Base-by-base conservation (phyloP, 2,888 invertebrate genomes). In the Hirtodrosophila histrioides region DNA sequence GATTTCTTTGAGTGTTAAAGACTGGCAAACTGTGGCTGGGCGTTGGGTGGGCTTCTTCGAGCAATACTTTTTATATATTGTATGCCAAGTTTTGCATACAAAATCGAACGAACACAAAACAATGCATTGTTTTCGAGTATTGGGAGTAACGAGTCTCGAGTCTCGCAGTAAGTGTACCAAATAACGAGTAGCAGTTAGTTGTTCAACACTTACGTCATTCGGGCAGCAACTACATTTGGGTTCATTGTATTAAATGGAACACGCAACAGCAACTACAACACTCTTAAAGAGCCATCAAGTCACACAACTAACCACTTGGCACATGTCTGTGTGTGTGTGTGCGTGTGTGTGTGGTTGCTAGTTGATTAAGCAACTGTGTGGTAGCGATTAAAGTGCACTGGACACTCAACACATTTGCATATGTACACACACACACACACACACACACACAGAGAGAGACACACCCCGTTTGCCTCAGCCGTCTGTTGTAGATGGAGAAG, bases 341-440 rank as follows among this genome's bases (percentile, higher is more conserved):
- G 46, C 36, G 44, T 23, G 45, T 53, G 55, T 61, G 60, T 77
- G 65, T 56, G 62, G 62, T 71, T 81, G 80, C 61, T 66, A 81
- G 82, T 78, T 85, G 80, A 82, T 81, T 81, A 81, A 85, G 80
- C 85, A 85, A 82, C 82, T 78, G 75, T 81, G 72, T 57, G 74
- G 56, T 64, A 62, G 64, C 85, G 70, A 80, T 85, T 84, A 76
- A 81, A 81, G 86, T 85, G 86, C 79, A 82, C 79, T 82, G 82
- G 81, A 82, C 82, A 75, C 73, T 54, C 63, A 50, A 54, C 61
- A 70, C 78, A 78, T 81, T 82, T 84, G 84, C 84, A 81, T 75
- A 61, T 50, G 62, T 48, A 41, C 11, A 55, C 24, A 43, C 37
- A 36, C 35, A 48, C 40, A 29, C 35, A 49, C 36, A 64, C 50